These are phyloP conservation scores for Galeopterus variegatus DNA, from an alignment of 2,113 vertebrate genomes.

Conservation along the genomic window DNA sequence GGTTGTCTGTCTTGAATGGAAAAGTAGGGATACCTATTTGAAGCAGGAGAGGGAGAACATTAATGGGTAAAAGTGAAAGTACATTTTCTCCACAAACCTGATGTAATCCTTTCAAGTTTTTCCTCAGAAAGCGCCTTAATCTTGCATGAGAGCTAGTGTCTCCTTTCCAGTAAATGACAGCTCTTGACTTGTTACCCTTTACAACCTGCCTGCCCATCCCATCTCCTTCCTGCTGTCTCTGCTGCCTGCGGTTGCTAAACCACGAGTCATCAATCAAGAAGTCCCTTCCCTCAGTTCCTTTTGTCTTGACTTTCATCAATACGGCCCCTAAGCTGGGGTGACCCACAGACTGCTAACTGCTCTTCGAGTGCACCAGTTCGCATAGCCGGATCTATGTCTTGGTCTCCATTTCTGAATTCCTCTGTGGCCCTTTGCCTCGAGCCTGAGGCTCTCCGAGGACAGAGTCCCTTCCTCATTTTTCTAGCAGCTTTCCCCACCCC, in stretches of 20 bases:
- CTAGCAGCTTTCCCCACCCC: background rate
- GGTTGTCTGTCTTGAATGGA: background rate
- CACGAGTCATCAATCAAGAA: background rate
- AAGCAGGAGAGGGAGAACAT: background rate
- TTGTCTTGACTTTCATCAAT: background rate
- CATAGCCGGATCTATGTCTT: background rate
- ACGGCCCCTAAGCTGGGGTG: too few relatives aligned
- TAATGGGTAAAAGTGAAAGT: constrained; percentile 72
- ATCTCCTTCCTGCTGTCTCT: background rate
- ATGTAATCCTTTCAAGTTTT: constrained; percentile 7
- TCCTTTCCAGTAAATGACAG: constrained; percentile 7
- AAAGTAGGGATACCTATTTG: background rate
- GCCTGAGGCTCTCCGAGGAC: background rate
- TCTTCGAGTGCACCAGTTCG: background rate
- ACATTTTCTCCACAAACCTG: constrained; percentile 4
- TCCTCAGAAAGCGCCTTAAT: constrained; percentile 58
- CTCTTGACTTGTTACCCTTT: background rate
- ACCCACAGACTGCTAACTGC: background rate
- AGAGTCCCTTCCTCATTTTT: background rate
- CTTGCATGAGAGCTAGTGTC: background rate
- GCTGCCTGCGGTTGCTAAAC: background rate
- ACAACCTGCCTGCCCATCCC: background rate
- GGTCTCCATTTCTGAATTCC: background rate
- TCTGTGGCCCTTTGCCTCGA: background rate
- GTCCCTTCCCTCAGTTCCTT: background rate